Base-by-base conservation (phyloP, 1,140 invertebrate species). In the Drosophila virilis region DNA sequence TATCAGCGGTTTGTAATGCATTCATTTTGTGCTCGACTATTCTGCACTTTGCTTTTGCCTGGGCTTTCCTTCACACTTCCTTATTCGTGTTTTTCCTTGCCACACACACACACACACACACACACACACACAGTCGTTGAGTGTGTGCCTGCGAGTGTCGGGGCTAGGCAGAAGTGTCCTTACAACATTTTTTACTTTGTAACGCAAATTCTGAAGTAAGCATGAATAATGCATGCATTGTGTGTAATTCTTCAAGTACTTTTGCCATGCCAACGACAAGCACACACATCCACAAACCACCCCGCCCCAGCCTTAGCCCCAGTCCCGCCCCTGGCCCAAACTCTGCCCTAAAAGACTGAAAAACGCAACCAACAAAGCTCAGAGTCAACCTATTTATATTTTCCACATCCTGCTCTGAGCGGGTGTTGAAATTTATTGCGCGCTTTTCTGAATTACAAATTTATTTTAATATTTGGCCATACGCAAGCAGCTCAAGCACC, bases 121-220 rank as follows among this genome's bases (percentile, higher is more conserved):
- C 52, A 68, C 28, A 37, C 38, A 6, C 10, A 45, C 13, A 42
- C 28, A 38, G 7, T 38, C 10, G 48, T 12, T n/a, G 15, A 46
- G 32, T 37, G 45, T 28, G 13, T 28, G 45, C 2, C 2, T 48
- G 28, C 45, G 45, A 61, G 59, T 61, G 59, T 43, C 43, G 35
- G 22, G 15, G 70, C 65, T 65, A 73, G 80, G 80, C 80, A 77
- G 64, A 88, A 88, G 83, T 89, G 83, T 89, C 84, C 83, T 88
- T 88, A 89, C 84, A 79, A 77, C 80, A 88, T 77, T 74, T 86
- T 88, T 88, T 88, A 89, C 83, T 88, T 88, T 88, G 83, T 88
- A 88, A 88, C 84, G 83, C 83, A 88, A 88, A 88, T 88, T 88
- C 84, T 88, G 84, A 88, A 88, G 83, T 88, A 88, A 88, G 83